Evolutionary conservation across 2,113 vertebrate genomes (phyloP), one percentile per base, ranked within the genome.

Genomic region (Megaleporinus macrocephalus): DNA sequence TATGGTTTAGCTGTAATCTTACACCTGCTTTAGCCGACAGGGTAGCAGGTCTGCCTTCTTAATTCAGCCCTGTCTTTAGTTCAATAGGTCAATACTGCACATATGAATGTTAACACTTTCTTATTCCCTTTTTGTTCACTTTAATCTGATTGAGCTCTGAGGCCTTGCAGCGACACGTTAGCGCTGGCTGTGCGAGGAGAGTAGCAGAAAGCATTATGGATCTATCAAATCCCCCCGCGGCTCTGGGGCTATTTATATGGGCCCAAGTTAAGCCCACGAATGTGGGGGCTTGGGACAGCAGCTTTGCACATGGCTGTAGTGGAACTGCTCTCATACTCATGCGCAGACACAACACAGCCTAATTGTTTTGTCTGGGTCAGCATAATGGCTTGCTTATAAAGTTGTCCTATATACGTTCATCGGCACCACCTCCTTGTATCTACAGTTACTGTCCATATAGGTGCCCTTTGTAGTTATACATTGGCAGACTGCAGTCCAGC

Each of bases 221-320:
- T 78, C 84, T 73, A 55, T 72, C 55, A 86, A 83, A 84, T 86
- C 87, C 69, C 70, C 55, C 29, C 3, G 76, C 57, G 11, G 84
- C 81, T 76, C 78, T 65, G 36, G 47, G 53, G 85, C 89, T 91
- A 90, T 91, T 91, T 88, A 92, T 92, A 91, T 66, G 36, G 80
- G 20, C 66, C 44, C 88, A 90, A 92, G 85, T 81, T 89, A 90
- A 92, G 86, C 88, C 79, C 49, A 1, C 13, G 62, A 65, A 86
- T 83, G 85, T 87, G 81, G 27, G 79, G 41, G 79, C 83, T 81
- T 65, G 84, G 73, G 44, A 63, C 49, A 72, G 85, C 84, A 87
- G 86, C 84, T 92, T 90, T 87, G 81, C 88, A 90, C 77, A 18
- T 88, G 81, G 82, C 82, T 66, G 44, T 49, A 55, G 29, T 33